Evolutionary conservation across 1,140 invertebrate species (phyloP).

Genomic region (Phymorhynchus buccinoides): DNA sequence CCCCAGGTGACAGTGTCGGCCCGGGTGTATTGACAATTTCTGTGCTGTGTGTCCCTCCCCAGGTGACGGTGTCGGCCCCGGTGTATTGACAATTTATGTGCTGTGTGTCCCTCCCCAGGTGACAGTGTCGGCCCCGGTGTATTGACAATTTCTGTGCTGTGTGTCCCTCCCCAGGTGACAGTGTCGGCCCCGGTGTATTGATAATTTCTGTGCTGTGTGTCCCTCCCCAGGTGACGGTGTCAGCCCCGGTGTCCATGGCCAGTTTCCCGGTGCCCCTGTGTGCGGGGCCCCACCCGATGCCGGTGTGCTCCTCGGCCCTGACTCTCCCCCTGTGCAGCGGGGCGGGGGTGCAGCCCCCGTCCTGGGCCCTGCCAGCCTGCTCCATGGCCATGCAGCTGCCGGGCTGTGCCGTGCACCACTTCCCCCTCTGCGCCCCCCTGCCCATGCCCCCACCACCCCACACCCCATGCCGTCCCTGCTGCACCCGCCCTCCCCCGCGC

Average conservation of each 20-base stretch:
- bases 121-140: no score
- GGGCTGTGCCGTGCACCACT: conserved; percentile 66
- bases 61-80: no score
- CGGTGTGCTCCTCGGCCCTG: conserved; percentile 65
- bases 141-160: no score
- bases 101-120: no score
- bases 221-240: conserved; percentile 79
- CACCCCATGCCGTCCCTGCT: conserved; percentile 66
- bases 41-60: no score
- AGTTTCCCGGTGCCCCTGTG: conserved; percentile 72
- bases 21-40: no score
- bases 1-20: no score
- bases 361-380: conserved; percentile 46
- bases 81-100: no score
- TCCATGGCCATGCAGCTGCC: conserved; percentile 53
- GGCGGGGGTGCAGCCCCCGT: conserved; percentile 67
- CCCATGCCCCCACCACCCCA: conserved; percentile 57
- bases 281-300: conserved; percentile 67
- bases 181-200: no score
- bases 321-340: conserved; percentile 65
- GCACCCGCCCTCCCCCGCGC: conserved; percentile 74
- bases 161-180: no score
- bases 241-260: conserved; percentile 78
- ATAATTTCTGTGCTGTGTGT: no score
- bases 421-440: conserved; percentile 68